Evolutionary conservation across 2,888 invertebrate genomes (phyloP), one percentile per base, ranked within the genome.

Genomic region (Ctenicera cuprea): DNA sequence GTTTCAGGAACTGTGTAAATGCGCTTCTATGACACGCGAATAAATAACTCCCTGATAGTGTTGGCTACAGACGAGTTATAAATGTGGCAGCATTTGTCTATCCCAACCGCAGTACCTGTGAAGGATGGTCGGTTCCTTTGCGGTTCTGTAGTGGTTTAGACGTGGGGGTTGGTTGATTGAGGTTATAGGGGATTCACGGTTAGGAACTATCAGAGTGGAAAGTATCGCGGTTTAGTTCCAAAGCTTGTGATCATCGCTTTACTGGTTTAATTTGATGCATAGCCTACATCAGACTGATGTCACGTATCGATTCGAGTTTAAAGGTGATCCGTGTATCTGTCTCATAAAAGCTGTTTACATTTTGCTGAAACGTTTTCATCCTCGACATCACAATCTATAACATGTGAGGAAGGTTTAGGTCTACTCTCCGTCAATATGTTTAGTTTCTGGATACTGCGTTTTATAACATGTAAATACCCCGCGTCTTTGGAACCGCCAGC

Each of bases 161-260:
- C 52, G 73, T 41, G 75, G 73, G 74, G 62, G 68, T 73, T 71
- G 73, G 72, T 67, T 70, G 76, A 72, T 69, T 76, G 76, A 72
- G 75, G 73, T 77, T 74, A 69, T 71, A 75, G 73, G 71, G 71
- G 71, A 73, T 74, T 75, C 69, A 74, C 75, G 74, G 74, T 71
- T 74, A 63, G 63, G 64, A 73, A 68, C 71, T 74, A 74, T 71
- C 74, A 50, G 76, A 64, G 76, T 72, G 77, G 77, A 77, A 77
- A 77, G 71, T 75, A 76, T 77, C 73, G 73, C 76, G 70, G 77
- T 77, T 76, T 71, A 77, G 65, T 74, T 74, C 68, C 45, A 75
- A 74, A 73, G 78, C 78, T 78, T 78, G 76, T 78, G 77, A 78
- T 78, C 78, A 75, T 74, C 76, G 76, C 76, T 76, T 71, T 76